phyloP scores from a whole-genome alignment of 92 coral and sea anemone genomes.

The Epizoanthus scotinus region DNA sequence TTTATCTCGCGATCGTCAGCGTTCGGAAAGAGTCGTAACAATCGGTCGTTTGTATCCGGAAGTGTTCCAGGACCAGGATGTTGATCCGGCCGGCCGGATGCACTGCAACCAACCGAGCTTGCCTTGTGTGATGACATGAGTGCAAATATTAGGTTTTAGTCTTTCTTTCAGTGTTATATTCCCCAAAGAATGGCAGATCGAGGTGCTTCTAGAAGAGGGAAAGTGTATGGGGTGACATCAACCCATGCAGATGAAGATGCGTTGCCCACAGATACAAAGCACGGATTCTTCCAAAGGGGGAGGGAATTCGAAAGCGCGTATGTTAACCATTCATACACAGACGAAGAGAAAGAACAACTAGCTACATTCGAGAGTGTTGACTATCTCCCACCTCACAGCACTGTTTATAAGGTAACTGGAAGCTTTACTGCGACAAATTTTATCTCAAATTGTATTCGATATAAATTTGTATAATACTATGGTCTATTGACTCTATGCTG shows the following conservation, averaged over 20 bases:
- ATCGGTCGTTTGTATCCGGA: constrained; percentile 16
- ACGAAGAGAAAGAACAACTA: constrained; percentile 85
- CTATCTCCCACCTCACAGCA: constrained; percentile 95
- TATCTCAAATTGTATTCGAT: too few relatives aligned
- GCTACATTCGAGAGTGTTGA: constrained; percentile 97
- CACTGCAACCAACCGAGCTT: neutral
- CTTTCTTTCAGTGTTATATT: neutral
- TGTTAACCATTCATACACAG: constrained; percentile 95
- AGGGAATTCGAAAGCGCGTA: constrained; percentile 97
- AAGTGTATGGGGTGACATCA: constrained; percentile 82
- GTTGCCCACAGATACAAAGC: constrained; percentile 70
- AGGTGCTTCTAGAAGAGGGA: constrained; percentile 52
- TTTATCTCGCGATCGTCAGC: constrained; percentile 15
- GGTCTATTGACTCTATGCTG: too few relatives aligned
- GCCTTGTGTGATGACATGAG: neutral
- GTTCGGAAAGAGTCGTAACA: neutral
- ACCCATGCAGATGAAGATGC: constrained; percentile 94
- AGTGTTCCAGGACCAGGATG: neutral
- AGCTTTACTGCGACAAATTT: too few relatives aligned
- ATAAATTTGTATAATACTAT: too few relatives aligned
- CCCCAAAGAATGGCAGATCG: constrained; percentile 7
- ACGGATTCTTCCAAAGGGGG: constrained; percentile 94
- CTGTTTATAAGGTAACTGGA: constrained; percentile 83
- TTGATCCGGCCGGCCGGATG: too few relatives aligned
- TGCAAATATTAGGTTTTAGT: neutral